phyloP scores from a whole-genome alignment of 2,797 vertebrate species.

The Silurus lanzhouensis region DNA sequence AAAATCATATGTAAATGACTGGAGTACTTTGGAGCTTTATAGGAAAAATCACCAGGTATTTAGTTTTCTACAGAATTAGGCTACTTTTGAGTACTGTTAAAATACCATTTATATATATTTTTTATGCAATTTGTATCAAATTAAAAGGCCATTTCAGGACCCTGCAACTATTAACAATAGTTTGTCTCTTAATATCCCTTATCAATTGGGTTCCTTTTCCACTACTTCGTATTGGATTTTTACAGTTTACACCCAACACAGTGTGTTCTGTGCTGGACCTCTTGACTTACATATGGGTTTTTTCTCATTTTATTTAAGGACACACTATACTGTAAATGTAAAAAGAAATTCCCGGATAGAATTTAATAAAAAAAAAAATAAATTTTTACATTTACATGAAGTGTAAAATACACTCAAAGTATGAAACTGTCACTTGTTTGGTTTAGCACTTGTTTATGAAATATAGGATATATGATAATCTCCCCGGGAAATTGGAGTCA shows the following conservation, averaged over 20 bases:
- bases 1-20: background rate
- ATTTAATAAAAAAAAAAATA: too few relatives aligned
- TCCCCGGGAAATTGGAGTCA: background rate
- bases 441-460: conserved; percentile 6
- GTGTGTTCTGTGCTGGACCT: background rate
- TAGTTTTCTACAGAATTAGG: background rate
- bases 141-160: background rate
- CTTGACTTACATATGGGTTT: background rate
- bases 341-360: background rate
- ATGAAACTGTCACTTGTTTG: background rate
- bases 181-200: background rate
- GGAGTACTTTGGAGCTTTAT: background rate
- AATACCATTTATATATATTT: too few relatives aligned
- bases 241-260: background rate
- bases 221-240: background rate
- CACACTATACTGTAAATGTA: background rate
- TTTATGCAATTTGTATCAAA: background rate
- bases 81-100: background rate
- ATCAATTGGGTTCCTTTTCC: background rate
- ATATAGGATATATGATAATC: conserved; percentile 3
- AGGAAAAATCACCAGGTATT: background rate
- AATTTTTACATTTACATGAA: background rate
- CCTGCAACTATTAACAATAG: background rate
- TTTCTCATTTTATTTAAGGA: background rate
- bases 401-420: background rate